Percentiles rank a stretch among this genome's conserved stretches.
Conservation (phyloP, 2,888 invertebrate genomes). For the Poecilus cupreus region DNA sequence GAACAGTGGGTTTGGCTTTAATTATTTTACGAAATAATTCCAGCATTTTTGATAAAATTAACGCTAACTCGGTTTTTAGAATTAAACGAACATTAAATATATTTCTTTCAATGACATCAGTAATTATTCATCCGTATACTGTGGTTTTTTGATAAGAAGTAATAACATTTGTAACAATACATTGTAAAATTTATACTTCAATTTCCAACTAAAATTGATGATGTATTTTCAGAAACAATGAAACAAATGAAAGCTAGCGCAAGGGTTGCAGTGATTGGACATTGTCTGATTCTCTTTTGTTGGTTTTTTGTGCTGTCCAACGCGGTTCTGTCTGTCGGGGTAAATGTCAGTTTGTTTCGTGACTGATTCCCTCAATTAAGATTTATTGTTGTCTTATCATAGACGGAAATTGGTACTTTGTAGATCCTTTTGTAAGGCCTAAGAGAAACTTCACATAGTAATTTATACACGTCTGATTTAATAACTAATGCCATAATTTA, state of each 20-base stretch:
- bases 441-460: neutral
- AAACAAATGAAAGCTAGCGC: neutral
- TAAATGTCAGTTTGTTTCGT: neutral
- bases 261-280: constrained; percentile 10
- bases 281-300: constrained; percentile 18
- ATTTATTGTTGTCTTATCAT: constrained; percentile 54
- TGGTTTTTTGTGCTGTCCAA: constrained; percentile 13
- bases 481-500: too few relatives aligned
- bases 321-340: neutral
- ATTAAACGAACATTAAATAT: neutral
- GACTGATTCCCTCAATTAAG: constrained; percentile 50
- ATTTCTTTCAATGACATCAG: neutral
- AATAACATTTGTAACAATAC: neutral
- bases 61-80: neutral
- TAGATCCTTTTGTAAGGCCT: neutral
- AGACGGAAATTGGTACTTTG: constrained; percentile 44
- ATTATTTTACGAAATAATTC: neutral
- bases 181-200: neutral
- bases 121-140: neutral
- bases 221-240: constrained; percentile 4
- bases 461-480: neutral
- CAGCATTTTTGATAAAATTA: neutral
- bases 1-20: neutral
- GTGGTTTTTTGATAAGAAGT: neutral
- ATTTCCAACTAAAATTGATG: neutral